These are phyloP conservation scores for Thera obeliscata DNA, from an alignment of 2,888 invertebrate genomes.

Conservation along the genomic window DNA sequence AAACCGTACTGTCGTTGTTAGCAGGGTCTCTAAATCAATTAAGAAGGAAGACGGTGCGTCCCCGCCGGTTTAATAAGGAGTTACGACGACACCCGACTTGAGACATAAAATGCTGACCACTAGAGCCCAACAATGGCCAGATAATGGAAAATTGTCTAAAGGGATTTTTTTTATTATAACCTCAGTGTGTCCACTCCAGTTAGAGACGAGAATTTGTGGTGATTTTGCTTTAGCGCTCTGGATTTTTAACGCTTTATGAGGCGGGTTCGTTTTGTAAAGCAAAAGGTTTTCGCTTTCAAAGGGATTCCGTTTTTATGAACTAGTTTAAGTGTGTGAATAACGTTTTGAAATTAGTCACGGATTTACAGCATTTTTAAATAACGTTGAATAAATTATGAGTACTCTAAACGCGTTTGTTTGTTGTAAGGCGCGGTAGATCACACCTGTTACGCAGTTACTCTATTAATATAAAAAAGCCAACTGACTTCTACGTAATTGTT, in stretches of 20 bases:
- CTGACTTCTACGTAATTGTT: neutral
- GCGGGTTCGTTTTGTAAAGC: constrained; percentile 31
- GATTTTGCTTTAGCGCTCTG: constrained; percentile 67
- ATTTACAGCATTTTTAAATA: neutral
- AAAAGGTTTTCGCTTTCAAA: constrained; percentile 25
- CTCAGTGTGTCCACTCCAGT: constrained; percentile 46
- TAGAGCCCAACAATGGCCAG: constrained; percentile 70
- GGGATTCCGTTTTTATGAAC: constrained; percentile 17
- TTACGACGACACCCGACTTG: constrained; percentile 66
- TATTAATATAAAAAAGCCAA: neutral
- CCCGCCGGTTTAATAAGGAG: constrained; percentile 78
- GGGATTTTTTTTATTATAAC: constrained; percentile 78
- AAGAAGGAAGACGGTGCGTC: constrained; percentile 66
- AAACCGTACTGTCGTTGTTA: constrained; percentile 59
- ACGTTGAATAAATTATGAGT: neutral
- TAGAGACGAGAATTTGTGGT: constrained; percentile 52
- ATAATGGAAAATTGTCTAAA: constrained; percentile 81
- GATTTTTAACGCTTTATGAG: constrained; percentile 61
- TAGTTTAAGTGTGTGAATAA: constrained; percentile 10
- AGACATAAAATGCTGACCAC: constrained; percentile 78
- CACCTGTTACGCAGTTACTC: neutral
- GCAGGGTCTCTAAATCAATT: constrained; percentile 77
- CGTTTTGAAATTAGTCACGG: constrained; percentile 13
- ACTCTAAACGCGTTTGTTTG: neutral
- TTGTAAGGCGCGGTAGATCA: neutral